A percentile compares a stretch with the other conserved stretches of the same genome.
phyloP scores from a whole-genome alignment of 1,140 invertebrate genomes.

The Bombus turneri region DNA sequence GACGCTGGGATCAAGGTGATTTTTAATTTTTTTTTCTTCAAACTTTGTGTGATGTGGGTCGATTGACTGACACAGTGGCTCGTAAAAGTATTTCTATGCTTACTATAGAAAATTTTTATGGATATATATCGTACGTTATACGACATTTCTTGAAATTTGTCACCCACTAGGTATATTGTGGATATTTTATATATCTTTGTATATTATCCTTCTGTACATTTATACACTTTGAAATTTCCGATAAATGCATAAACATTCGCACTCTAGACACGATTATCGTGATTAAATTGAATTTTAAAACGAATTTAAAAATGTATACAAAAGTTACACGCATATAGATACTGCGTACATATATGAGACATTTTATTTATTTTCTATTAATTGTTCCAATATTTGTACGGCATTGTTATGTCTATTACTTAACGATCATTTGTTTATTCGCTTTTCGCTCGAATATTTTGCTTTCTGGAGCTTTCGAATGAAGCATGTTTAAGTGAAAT shows the following conservation, averaged over 20 bases:
- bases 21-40: not conserved
- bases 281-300: not conserved
- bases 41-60: not conserved
- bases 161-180: no score
- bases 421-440: not conserved
- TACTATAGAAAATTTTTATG: no score
- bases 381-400: no score
- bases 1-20: constrained; percentile 55
- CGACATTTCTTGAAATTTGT: no score
- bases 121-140: no score
- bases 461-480: not conserved
- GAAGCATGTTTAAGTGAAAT: not conserved
- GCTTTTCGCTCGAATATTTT: not conserved
- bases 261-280: no score
- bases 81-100: not conserved
- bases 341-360: not conserved
- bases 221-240: no score
- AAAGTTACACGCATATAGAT: not conserved
- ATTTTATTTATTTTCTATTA: not conserved
- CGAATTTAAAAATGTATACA: not conserved
- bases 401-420: not conserved
- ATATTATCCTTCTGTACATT: no score
- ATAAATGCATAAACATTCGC: not conserved
- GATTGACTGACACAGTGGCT: not conserved
- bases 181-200: not conserved